phyloP scores from a whole-genome alignment of 2,113 vertebrate species.

The Melospiza melodia region DNA sequence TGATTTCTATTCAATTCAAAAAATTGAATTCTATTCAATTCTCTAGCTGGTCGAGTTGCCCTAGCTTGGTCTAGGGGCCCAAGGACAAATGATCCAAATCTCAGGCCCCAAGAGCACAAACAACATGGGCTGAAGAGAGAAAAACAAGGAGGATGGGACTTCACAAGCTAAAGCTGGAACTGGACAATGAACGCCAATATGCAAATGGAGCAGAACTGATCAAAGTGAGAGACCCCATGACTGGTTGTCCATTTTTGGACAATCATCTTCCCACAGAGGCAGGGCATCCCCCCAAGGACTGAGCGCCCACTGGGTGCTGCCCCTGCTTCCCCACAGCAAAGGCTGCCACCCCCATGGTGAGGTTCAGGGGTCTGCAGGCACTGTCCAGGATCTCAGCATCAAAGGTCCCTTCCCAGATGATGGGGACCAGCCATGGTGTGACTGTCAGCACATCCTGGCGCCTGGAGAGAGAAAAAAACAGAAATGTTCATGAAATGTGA shows the following conservation, averaged over 20 bases:
- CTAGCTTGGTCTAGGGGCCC: not conserved
- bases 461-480: not conserved
- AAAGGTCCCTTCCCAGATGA: constrained; percentile 80
- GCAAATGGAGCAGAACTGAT: not conserved
- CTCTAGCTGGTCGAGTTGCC: not conserved
- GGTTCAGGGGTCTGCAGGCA: constrained; percentile 58
- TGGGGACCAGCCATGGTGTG: constrained; percentile 80
- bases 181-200: not conserved
- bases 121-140: not conserved
- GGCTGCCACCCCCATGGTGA: constrained; percentile 71
- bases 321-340: constrained; percentile 78
- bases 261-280: not conserved
- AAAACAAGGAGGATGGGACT: not conserved
- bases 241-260: not conserved
- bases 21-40: too few species aligned
- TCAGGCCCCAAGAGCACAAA: not conserved
- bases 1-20: too few species aligned
- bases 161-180: accelerated
- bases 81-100: not conserved
- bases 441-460: constrained; percentile 60
- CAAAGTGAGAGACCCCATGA: not conserved
- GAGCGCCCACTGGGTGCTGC: not conserved
- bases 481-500: not conserved
- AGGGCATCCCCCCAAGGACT: not conserved
- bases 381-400: constrained; percentile 53